Percentiles rank a stretch among this genome's conserved stretches.
Evolutionary conservation across 23 tunicate species (phyloP).

Genomic region (Diplosoma virens): DNA sequence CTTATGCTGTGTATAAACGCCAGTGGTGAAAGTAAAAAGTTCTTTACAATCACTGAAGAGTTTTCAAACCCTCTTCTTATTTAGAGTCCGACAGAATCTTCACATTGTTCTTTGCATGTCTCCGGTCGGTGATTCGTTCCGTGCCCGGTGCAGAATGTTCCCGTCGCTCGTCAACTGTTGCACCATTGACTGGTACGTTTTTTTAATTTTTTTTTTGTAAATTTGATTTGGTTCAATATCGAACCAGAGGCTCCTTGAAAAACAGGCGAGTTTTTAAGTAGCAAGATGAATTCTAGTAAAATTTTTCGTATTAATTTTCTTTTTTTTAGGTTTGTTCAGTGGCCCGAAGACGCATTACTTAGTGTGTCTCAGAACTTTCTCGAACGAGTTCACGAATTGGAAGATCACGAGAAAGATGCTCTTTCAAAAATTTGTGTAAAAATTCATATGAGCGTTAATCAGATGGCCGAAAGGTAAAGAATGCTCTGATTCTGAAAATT

Average conservation of each 20-base stretch:
- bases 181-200: slow-evolving; percentile 91
- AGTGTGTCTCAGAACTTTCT: slow-evolving; percentile 83
- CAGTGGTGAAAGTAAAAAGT: no score
- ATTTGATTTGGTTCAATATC: background rate
- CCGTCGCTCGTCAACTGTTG: slow-evolving; percentile 98
- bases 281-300: background rate
- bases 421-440: slow-evolving; percentile 85
- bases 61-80: no score
- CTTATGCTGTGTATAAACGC: no score
- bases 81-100: slow-evolving; percentile 94
- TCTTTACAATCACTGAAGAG: no score
- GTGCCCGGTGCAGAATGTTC: slow-evolving; percentile 90
- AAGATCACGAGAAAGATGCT: slow-evolving; percentile 59
- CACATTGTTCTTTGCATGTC: slow-evolving; percentile 98
- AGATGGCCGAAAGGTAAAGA: slow-evolving; percentile 77
- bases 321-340: slow-evolving; percentile 84
- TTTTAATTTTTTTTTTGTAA: background rate
- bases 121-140: slow-evolving; percentile 96
- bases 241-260: background rate
- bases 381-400: slow-evolving; percentile 80
- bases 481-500: no score
- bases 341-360: slow-evolving; percentile 96
- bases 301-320: background rate
- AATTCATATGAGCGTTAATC: slow-evolving; percentile 89
- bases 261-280: background rate